A percentile compares a stretch with the other conserved stretches of the same genome.
phyloP scores from a whole-genome alignment of 2,888 invertebrate species.

The Himalopsyche japonica region DNA sequence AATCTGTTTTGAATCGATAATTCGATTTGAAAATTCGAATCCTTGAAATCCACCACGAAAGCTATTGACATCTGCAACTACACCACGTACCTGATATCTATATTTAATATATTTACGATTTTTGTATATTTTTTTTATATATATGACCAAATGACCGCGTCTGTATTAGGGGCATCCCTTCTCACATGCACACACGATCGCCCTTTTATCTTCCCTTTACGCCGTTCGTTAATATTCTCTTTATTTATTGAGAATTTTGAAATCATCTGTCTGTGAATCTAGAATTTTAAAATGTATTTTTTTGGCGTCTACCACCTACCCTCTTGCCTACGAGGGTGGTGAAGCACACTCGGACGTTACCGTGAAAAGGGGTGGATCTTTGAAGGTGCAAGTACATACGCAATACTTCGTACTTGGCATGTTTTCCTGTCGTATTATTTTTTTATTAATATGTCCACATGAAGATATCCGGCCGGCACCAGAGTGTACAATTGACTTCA shows the following conservation, averaged over 20 bases:
- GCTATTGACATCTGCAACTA: too few species aligned
- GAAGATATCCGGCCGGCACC: too few species aligned
- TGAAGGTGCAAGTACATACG: not conserved
- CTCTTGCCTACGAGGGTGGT: not conserved
- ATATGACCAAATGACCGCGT: too few species aligned
- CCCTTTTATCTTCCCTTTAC: constrained; percentile 20
- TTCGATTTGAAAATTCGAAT: too few species aligned
- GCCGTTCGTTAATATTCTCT: constrained; percentile 41
- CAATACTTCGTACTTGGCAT: not conserved
- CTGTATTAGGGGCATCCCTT: not conserved
- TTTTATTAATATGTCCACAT: too few species aligned
- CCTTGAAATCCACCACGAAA: too few species aligned
- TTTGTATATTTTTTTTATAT: too few species aligned
- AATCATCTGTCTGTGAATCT: constrained; percentile 37
- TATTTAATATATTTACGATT: too few species aligned
- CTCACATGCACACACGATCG: not conserved
- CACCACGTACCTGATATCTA: too few species aligned
- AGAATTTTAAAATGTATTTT: constrained; percentile 18
- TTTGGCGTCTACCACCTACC: constrained; percentile 18
- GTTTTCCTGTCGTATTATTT: not conserved
- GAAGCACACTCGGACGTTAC: not conserved
- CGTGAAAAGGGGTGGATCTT: not conserved
- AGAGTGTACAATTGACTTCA: too few species aligned
- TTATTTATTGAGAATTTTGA: constrained; percentile 41
- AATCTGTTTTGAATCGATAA: too few species aligned